Evolutionary conservation across 2,888 invertebrate genomes (phyloP).

Genomic region (Slavum lentiscoides): DNA sequence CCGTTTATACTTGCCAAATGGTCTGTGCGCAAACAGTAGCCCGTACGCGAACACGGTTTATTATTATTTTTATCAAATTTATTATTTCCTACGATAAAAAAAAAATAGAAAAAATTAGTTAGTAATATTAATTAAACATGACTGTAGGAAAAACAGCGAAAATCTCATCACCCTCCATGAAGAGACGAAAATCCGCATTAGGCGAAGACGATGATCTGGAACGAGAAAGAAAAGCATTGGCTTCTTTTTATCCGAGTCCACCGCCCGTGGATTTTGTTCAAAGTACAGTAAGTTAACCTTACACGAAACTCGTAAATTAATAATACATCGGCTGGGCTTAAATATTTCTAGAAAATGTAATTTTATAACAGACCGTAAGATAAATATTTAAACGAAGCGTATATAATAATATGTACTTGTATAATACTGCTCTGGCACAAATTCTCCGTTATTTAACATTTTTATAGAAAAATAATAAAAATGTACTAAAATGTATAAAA

Average conservation of each 20-base stretch:
- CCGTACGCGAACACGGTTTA: not conserved
- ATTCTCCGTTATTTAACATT: no score
- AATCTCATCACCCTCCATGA: conserved; percentile 48
- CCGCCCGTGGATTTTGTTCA: conserved; percentile 47
- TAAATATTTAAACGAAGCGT: not conserved
- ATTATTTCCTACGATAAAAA: not conserved
- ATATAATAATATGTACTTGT: not conserved
- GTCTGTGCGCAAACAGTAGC: not conserved
- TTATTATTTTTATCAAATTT: not conserved
- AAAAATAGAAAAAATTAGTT: not conserved
- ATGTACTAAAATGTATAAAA: no score
- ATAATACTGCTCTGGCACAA: not conserved
- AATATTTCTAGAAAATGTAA: not conserved
- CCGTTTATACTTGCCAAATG: conserved; percentile 38
- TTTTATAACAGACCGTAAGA: not conserved
- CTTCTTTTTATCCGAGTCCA: conserved; percentile 49
- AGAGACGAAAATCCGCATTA: conserved; percentile 36
- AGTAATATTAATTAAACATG: conserved; percentile 22
- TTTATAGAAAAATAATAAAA: no score
- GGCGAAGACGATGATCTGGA: conserved; percentile 39
- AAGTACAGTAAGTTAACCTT: conserved; percentile 36
- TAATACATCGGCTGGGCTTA: not conserved
- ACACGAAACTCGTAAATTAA: not conserved
- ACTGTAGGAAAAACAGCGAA: conserved; percentile 50
- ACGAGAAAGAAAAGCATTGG: conserved; percentile 34